Evolutionary conservation across 2,797 vertebrate genomes (phyloP).

Genomic region (Scyliorhinus canicula): DNA sequence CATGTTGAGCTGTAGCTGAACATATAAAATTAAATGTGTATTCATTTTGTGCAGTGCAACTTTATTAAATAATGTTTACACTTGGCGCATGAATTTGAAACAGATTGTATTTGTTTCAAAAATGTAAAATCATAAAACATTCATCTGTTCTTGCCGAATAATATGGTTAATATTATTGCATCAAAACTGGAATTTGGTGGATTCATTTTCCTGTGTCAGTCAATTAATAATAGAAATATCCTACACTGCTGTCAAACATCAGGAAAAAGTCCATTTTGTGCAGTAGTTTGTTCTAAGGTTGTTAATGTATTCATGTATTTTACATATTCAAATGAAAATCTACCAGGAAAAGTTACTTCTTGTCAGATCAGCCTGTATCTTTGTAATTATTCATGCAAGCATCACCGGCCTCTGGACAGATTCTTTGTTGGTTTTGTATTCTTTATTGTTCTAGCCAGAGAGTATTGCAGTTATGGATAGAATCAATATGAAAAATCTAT

Average conservation of each 20-base stretch:
- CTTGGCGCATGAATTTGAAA: neutral
- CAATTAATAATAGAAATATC: neutral
- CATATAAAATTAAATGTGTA: neutral
- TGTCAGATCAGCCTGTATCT: neutral
- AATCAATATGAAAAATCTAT: neutral
- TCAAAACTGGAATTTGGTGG: neutral
- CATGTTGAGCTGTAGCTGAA: neutral
- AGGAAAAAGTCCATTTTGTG: neutral
- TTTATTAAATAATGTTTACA: neutral
- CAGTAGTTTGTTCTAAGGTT: neutral
- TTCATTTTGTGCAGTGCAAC: neutral
- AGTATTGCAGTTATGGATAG: neutral
- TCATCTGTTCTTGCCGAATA: neutral
- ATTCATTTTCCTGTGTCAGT: neutral
- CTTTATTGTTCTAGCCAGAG: neutral
- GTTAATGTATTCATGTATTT: neutral
- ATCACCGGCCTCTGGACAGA: neutral
- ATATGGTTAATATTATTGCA: neutral
- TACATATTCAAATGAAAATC: neutral
- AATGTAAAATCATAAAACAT: neutral
- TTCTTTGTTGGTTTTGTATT: neutral
- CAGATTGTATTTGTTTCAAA: neutral
- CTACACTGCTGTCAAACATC: neutral
- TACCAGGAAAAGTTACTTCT: neutral
- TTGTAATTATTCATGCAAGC: neutral